These are phyloP conservation scores for Heliconius erato DNA, from an alignment of 2,888 invertebrate genomes.

Conservation along the genomic window DNA sequence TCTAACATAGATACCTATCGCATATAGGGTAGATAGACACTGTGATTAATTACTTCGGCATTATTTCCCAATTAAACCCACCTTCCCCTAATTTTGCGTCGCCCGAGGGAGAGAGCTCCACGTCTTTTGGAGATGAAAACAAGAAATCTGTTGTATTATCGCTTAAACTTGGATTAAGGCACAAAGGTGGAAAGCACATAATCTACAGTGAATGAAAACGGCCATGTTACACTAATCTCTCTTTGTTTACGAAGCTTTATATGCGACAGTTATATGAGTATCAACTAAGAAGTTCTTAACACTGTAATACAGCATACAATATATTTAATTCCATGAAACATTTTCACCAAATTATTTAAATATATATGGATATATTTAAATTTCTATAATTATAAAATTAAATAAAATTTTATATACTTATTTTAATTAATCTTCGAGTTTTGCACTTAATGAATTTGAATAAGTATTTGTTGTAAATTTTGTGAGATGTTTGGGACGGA, in stretches of 20 bases:
- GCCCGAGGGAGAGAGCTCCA: slow-evolving; percentile 67
- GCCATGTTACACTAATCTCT: slow-evolving; percentile 38
- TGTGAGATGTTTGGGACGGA: too few relatives aligned
- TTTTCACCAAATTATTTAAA: too few relatives aligned
- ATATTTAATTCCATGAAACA: slow-evolving; percentile 8
- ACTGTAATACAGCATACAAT: neutral
- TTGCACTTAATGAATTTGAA: slow-evolving; percentile 67
- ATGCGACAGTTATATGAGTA: slow-evolving; percentile 3
- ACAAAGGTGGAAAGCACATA: slow-evolving; percentile 72
- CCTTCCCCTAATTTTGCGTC: slow-evolving; percentile 74
- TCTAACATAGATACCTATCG: neutral
- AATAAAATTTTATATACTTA: too few relatives aligned
- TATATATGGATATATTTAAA: too few relatives aligned
- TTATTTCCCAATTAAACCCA: slow-evolving; percentile 85
- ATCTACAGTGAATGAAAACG: slow-evolving; percentile 55
- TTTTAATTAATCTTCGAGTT: too few relatives aligned
- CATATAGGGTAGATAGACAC: slow-evolving; percentile 49
- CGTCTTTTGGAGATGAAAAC: slow-evolving; percentile 65
- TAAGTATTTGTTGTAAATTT: slow-evolving; percentile 77
- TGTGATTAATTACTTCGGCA: slow-evolving; percentile 84
- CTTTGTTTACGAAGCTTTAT: slow-evolving; percentile 40
- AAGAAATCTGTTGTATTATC: slow-evolving; percentile 76
- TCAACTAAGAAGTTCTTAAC: slow-evolving; percentile 2
- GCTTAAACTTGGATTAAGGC: slow-evolving; percentile 66
- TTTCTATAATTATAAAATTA: neutral